A percentile compares a stretch with the other conserved stretches of the same genome.
phyloP scores from a whole-genome alignment of 1,140 invertebrate genomes.

The Aphelenchoides besseyi region DNA sequence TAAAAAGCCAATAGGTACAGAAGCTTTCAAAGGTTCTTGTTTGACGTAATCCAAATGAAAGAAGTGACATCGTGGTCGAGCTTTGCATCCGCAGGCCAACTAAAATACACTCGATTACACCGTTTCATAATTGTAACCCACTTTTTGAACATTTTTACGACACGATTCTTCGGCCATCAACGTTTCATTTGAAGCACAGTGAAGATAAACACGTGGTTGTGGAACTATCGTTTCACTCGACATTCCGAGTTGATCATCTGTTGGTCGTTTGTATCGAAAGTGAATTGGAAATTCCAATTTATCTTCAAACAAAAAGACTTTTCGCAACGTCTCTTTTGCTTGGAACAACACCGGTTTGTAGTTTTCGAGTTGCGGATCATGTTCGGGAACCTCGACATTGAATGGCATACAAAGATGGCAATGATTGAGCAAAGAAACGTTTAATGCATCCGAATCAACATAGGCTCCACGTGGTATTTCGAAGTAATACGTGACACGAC shows the following conservation, averaged over 20 bases:
- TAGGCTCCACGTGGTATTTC: conserved; percentile 11
- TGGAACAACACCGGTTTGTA: conserved; percentile 20
- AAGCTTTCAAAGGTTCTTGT: not conserved
- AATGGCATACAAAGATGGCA: conserved; percentile 9
- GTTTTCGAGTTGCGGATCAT: not conserved
- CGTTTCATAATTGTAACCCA: too few relatives aligned
- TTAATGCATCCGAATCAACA: conserved; percentile 11
- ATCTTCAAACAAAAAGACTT: conserved; percentile 20
- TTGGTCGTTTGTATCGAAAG: conserved; percentile 10
- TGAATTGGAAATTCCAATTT: conserved; percentile 15
- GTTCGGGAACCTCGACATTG: not conserved
- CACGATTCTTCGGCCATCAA: conserved; percentile 5
- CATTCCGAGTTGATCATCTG: not conserved
- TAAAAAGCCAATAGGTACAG: not conserved
- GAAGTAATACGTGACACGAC: conserved; percentile 11
- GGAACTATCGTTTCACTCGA: not conserved
- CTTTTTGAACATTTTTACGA: conserved; percentile 12
- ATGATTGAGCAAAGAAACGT: conserved; percentile 15
- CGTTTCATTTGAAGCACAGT: not conserved
- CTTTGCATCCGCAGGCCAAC: conserved; percentile 15
- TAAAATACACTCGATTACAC: too few relatives aligned
- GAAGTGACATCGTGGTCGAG: not conserved
- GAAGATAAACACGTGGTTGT: conserved; percentile 8
- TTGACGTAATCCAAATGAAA: conserved; percentile 14
- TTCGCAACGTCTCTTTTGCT: not conserved